Base-by-base conservation (phyloP, 2,888 invertebrate species). In the Hypena proboscidalis region DNA sequence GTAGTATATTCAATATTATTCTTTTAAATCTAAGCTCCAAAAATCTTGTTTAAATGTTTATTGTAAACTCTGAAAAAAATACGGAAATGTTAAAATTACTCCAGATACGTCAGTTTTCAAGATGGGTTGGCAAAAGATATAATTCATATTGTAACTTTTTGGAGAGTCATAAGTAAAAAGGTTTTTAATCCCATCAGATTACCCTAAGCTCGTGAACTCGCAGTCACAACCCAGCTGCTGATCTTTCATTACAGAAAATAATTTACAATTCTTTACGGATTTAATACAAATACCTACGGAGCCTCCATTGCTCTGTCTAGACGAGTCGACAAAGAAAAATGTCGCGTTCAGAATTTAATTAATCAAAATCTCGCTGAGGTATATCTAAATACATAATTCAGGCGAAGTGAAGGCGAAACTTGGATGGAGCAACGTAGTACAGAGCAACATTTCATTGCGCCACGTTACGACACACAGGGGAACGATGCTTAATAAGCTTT, bases 401-500 rank as follows among this genome's bases (percentile, higher is more conserved):
- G 54, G 67, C 50, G 49, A 64, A 63, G 59, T 49, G 52, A 59
- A 58, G 57, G 60, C 68, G 58, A 63, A 74, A 74, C 68, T 76
- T 72, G 59, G 69, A 68, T 60, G 54, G 37, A 66, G 56, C 44
- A 58, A 52, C 20, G 39, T 66, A 54, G 50, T 63, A 60, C 53
- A 48, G 58, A 55, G 52, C 68, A 77, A 72, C 79, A 74, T 81
- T 85, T 78, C 83, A 77, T 77, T 80, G 79, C 71, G 77, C 69
- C 73, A 67, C 74, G 78, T 81, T 80, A 89, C 83, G 81, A 73
- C 78, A 70, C 89, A 69, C 86, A 20, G 39, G 88, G 88, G 88
- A 85, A 69, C 87, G 71, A 84, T 87, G 80, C 74, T 77, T 87
- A 84, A 85, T 88, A 86, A 86, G 85, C 80, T 86, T 83, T 82